Conservation (phyloP, 1,140 invertebrate genomes). For the Macrobrachium nipponense region DNA sequence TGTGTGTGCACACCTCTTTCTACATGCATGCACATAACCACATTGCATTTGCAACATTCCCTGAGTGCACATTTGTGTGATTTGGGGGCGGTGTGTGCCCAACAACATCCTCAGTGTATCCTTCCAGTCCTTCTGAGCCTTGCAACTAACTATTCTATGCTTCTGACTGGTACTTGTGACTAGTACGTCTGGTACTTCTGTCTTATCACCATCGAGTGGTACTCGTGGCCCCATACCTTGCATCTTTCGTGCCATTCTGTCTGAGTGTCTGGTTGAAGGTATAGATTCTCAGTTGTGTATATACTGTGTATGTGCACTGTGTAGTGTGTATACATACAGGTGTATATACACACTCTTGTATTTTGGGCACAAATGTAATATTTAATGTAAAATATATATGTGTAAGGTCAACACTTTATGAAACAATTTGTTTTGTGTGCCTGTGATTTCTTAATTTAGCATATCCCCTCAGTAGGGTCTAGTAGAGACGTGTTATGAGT, state of each 20-base stretch:
- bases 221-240: constrained; percentile 47
- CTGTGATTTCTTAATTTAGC: constrained; percentile 53
- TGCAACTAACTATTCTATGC: constrained; percentile 8
- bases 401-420: constrained; percentile 57
- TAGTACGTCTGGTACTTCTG: constrained; percentile 21
- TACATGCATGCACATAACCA: constrained; percentile 4
- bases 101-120: neutral
- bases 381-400: constrained; percentile 53
- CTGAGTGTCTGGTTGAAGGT: constrained; percentile 48
- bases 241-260: constrained; percentile 42
- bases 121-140: neutral
- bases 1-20: neutral
- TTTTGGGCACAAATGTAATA: constrained; percentile 59
- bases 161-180: constrained; percentile 19
- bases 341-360: constrained; percentile 56
- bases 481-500: no score
- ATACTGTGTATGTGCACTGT: constrained; percentile 58
- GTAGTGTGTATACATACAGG: constrained; percentile 43
- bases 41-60: constrained; percentile 5
- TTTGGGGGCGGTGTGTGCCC: constrained; percentile 7
- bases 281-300: constrained; percentile 59
- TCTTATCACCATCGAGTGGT: constrained; percentile 17
- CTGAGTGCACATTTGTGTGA: constrained; percentile 28
- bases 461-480: constrained; percentile 29
- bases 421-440: constrained; percentile 52